Evolutionary conservation across 2,888 invertebrate genomes (phyloP).

Genomic region (Deroplatys truncata): DNA sequence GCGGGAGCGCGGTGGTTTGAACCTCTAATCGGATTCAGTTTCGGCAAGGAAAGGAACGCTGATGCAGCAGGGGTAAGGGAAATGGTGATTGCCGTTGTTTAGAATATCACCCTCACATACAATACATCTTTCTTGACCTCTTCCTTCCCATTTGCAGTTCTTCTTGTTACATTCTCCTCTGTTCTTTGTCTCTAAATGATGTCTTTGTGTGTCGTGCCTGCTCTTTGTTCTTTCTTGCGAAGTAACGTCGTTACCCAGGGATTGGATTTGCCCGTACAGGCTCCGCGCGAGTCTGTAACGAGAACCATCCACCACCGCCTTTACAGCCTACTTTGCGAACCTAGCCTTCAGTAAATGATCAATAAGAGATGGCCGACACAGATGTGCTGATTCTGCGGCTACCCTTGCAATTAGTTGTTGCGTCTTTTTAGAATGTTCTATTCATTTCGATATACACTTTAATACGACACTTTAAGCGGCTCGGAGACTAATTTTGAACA

Average conservation of each 20-base stretch:
- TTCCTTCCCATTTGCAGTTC: background rate
- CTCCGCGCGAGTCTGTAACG: background rate
- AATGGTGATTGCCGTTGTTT: background rate
- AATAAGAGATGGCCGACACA: too few species aligned
- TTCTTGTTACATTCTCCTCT: background rate
- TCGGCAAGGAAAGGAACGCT: background rate
- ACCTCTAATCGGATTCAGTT: background rate
- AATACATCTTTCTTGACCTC: background rate
- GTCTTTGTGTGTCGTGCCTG: background rate
- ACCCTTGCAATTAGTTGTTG: too few species aligned
- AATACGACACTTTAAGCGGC: too few species aligned
- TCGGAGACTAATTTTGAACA: too few species aligned
- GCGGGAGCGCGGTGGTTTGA: too few species aligned
- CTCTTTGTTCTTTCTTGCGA: background rate
- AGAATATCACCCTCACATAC: background rate
- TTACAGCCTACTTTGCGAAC: background rate
- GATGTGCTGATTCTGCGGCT: too few species aligned
- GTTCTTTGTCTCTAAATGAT: slow-evolving; percentile 8
- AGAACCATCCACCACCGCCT: background rate
- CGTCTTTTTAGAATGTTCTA: too few species aligned
- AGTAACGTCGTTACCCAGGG: background rate
- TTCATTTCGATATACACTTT: too few species aligned
- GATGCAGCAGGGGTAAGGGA: too few species aligned
- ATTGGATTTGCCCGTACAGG: background rate
- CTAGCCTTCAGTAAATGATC: too few species aligned